Evolutionary conservation across 2,113 vertebrate genomes (phyloP), one percentile per base, ranked within the genome.

Genomic region (Boleophthalmus pectinirostris): DNA sequence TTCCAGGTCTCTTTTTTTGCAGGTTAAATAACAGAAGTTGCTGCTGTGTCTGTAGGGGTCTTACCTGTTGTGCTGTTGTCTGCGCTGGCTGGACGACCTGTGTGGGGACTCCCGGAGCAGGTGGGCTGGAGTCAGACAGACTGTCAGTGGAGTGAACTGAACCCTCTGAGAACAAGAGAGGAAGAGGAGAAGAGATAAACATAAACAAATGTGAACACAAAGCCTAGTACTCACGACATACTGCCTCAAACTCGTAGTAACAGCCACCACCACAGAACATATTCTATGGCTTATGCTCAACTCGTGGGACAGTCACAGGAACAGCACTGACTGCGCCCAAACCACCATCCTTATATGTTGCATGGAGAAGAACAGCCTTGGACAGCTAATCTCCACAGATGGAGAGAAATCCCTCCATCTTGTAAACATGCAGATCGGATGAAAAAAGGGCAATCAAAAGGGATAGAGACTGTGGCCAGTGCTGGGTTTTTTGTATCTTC

Each of bases 61-160:
- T 85, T 93, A 97, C 96, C 95, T 96, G 96, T 95, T 96, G 96
- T 80, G 94, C 89, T 5, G 91, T 79, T 21, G 91, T 92, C 83
- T 96, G 95, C 75, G 95, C 94, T 74, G 95, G 94, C 70, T 96
- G 96, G 21, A 96, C 95, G 81, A 95, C 96, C 82, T 96, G 96
- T 33, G 96, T 94, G 0, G 96, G 95, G 49, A 96, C 94, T 13
- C 93, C 92, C 0, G 94, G 91, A 5, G 94, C 91, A 29, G 95
- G 91, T 0, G 95, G 94, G 81, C 94, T 96, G 79, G 95, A 94
- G 83, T 96, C 96, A 0, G 95, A 95, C 77, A 94, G 90, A 0
- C 95, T 95, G 84, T 97, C 96, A 2, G 90, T 96, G 73, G 95
- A 94, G 80, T 95, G 93, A 88, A 93, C 90, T 58, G 94, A 93